These are phyloP conservation scores for Microctenopoma steveboyesi DNA, from an alignment of 2,797 vertebrate species.

Conservation along the genomic window DNA sequence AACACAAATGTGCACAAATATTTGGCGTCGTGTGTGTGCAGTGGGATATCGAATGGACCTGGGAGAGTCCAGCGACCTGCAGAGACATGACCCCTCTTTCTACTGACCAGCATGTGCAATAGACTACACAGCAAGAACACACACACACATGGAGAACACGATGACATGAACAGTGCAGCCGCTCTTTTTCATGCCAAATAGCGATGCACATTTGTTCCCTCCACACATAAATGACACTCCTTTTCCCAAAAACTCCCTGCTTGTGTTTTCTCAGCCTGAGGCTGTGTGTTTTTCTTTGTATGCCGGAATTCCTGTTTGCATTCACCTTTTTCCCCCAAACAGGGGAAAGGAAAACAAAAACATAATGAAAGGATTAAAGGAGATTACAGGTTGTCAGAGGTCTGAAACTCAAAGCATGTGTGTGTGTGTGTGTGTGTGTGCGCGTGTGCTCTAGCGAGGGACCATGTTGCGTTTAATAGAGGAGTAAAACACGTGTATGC, in stretches of 20 bases:
- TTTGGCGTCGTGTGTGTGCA: constrained; percentile 17
- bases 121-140: constrained; percentile 15
- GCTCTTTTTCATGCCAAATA: constrained; percentile 60
- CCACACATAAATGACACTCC: constrained; percentile 51
- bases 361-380: constrained; percentile 79
- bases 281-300: constrained; percentile 80
- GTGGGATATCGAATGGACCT: constrained; percentile 33
- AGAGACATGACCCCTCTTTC: constrained; percentile 41
- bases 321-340: constrained; percentile 79
- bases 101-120: constrained; percentile 12
- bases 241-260: constrained; percentile 61
- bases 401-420: constrained; percentile 60
- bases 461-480: constrained; percentile 28
- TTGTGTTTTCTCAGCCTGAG: constrained; percentile 77
- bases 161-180: constrained; percentile 51
- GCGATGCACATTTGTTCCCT: constrained; percentile 42
- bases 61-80: constrained; percentile 42
- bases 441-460: not conserved
- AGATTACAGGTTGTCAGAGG: constrained; percentile 75
- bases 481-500: constrained; percentile 33
- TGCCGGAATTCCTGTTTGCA: constrained; percentile 83
- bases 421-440: constrained; percentile 26
- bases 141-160: constrained; percentile 13
- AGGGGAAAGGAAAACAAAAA: constrained; percentile 78
- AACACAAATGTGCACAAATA: constrained; percentile 25